Evolutionary conservation across 1,140 invertebrate species (phyloP), one percentile per base, ranked within the genome.

Genomic region (Anadara kagoshimensis): DNA sequence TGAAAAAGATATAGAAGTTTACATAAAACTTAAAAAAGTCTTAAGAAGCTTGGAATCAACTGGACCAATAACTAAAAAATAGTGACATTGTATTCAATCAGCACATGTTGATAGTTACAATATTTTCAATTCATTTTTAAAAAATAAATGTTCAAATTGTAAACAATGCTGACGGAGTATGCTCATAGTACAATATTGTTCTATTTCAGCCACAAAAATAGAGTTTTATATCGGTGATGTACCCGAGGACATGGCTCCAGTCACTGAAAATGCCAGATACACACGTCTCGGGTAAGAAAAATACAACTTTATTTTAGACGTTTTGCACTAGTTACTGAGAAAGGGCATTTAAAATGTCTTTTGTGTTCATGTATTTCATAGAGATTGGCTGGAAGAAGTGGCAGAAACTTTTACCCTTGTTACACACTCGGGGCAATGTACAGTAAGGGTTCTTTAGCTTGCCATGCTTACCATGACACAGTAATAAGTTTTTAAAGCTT

Each of bases 141-240:
- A 2, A 49, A 14, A 49, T 49, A 49, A 8, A 49, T 49, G 14
- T 49, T 49, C 3, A 49, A 49, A n/a, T 49, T 36, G 7, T 36
- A 36, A 36, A 7, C 2, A 7, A 36, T 36, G 29, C 7, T 36
- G 29, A n/a, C 29, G 7, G 7, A 36, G 2, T 3, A 36, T 36
- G 29, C 7, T 36, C 2, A 36, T 36, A 36, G 2, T 36, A 36
- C 29, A 36, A 36, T 36, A 36, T 7, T 36, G 29, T 20, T 54
- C 58, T 54, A 54, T 83, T 85, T 51, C 81, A 90, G 90, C 90
- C 14, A 89, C 89, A 24, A 89, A 88, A 75, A 86, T 91, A 36
- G 90, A 91, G 73, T 86, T 91, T 66, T 89, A 81, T 82, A 87
- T 90, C 69, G 90, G 90, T 16, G 90, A 90, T 83, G 84, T 90